Evolutionary conservation across 2,113 vertebrate genomes (phyloP).

Genomic region (Hypocryptadius cinnamomeus): DNA sequence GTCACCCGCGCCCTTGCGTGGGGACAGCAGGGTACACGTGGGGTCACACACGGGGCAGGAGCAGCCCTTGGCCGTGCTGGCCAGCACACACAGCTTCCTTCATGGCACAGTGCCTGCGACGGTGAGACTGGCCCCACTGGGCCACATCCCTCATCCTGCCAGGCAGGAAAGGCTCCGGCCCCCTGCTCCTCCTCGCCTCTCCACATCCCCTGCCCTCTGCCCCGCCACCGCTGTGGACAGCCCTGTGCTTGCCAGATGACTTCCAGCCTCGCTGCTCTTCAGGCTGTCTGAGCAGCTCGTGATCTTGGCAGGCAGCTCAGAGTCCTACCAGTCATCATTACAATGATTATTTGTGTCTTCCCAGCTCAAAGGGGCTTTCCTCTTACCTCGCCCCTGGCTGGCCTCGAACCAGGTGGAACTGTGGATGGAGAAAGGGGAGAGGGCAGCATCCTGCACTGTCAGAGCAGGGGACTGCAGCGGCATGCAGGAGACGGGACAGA

Average conservation of each 20-base stretch:
- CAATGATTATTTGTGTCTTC: neutral
- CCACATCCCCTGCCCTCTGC: neutral
- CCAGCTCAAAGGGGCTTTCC: neutral
- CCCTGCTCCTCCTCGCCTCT: neutral
- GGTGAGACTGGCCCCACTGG: neutral
- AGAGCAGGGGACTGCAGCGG: neutral
- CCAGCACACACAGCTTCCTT: neutral
- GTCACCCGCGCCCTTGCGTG: rapidly evolving
- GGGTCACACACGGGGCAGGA: neutral
- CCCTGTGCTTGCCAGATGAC: neutral
- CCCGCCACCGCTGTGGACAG: neutral
- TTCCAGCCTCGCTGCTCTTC: neutral
- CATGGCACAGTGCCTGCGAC: neutral
- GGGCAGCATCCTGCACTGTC: neutral
- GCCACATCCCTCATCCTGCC: conserved; percentile 20
- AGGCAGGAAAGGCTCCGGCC: neutral
- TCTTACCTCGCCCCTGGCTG: neutral
- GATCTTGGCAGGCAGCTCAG: neutral
- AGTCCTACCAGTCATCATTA: neutral
- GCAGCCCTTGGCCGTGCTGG: neutral
- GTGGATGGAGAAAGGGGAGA: neutral
- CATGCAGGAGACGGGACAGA: neutral
- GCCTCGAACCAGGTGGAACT: neutral
- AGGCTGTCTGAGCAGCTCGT: neutral
- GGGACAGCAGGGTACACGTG: neutral